Evolutionary conservation across 1,140 invertebrate species (phyloP), one percentile per base, ranked within the genome.

Genomic region (Pseudomyrmex dendroicus): DNA sequence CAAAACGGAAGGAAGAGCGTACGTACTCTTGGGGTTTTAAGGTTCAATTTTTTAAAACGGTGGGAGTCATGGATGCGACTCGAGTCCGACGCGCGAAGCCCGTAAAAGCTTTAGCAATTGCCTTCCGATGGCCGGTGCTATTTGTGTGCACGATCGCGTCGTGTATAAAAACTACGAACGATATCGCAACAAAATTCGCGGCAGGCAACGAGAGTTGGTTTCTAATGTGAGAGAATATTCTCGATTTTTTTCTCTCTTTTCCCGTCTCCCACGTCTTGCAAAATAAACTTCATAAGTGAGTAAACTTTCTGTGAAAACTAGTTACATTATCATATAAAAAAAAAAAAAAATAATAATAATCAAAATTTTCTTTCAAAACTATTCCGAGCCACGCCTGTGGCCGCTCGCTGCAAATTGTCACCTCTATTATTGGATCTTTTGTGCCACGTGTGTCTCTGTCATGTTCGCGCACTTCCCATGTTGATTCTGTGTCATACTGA

Each of bases 391-490:
- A 82, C 56, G 61, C 54, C 54, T 35, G 48, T 48, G 20, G 5
- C 0, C 35, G 0, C 0, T 35, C 63, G 56, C 46, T 62, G 25
- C 35, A 59, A 44, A 83, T 73, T 52, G 56, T 59, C 84, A 67
- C 67, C 66, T 52, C 70, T 77, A 87, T 87, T 86, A 78, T 86
- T 86, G 44, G 57, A 83, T 68, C 57, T 59, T 64, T 68, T 22
- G 52, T 86, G 86, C 86, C 84, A 80, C 84, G 84, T 87, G 85
- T 63, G 54, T 74, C 68, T 52, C 46, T 59, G 20, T 52, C 22
- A 44, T 15, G 13, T 63, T 35, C 35, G 52, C 70, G 57, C 76
- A 61, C 70, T 56, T 56, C 50, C 20, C 54, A 64, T 66, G 2
- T 13, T 35, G 84, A 25, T 12, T 50, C 78, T 52, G 46, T 59